Base-by-base conservation (phyloP, 1,140 invertebrate genomes). In the Homarus americanus region DNA sequence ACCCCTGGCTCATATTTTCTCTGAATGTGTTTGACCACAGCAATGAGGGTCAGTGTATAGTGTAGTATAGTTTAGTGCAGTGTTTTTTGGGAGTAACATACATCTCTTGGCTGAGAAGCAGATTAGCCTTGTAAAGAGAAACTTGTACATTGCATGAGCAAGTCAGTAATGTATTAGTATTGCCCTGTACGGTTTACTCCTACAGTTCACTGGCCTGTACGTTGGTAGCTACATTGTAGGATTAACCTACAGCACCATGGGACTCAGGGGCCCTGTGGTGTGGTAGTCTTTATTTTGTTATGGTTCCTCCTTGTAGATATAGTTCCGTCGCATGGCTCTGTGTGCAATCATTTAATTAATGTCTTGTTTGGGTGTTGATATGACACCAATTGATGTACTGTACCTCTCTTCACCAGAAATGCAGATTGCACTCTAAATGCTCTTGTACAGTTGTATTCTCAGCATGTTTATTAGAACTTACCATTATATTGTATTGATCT, bases 271-370 rank as follows among this genome's bases (percentile, higher is more conserved):
- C 63, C 69, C 38, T 72, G 63, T 73, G 44, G 82, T 44, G 82
- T 82, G 44, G 82, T 85, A 85, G 82, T 75, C 34, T 53, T 24
- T 9, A 53, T 85, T 58, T 66, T 49, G 82, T 49, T 32, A 34
- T 75, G 63, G 58, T 75, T 75, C 69, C 82, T 44, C 72, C 38
- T 9, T 72, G 82, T 85, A 85, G 82, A 32, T 24, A 82, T 85
- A 85, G 82, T 73, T 49, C 63, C 63, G 72, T 41, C 72, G 82
- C 82, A 85, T 85, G 82, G 53, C 40, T 49, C 38, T 75, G 66
- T 72, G 69, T 85, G 79, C 79, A 82, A 58, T 82, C 44, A 36
- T 63, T 36, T 49, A 44, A 24, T 49, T 44, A 85, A 34, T 85
- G 82, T 75, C 82, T 85, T 85, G 66, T 85, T 75, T 75, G 28